phyloP scores from a whole-genome alignment of 2,113 vertebrate species.

The Notarius lentiginosus region DNA sequence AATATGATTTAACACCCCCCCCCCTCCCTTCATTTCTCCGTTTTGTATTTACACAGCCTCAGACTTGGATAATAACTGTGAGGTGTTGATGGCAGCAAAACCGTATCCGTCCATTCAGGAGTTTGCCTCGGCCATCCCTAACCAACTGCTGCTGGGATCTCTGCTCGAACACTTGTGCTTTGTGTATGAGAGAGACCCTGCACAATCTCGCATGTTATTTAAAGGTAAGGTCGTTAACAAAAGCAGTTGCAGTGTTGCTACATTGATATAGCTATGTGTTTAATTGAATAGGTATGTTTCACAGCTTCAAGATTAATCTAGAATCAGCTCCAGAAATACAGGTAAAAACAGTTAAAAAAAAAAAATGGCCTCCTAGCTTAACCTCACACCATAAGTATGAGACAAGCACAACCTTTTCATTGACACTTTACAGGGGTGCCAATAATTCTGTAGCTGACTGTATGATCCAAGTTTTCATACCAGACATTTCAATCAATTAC shows the following conservation, averaged over 20 bases:
- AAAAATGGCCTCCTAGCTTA: background rate
- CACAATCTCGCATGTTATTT: conserved; percentile 83
- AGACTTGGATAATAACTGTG: conserved; percentile 76
- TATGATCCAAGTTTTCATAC: background rate
- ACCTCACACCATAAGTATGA: background rate
- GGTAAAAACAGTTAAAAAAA: background rate
- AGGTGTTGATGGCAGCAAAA: conserved; percentile 72
- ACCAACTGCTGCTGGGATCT: conserved; percentile 90
- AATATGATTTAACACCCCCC: background rate
- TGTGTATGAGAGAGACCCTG: conserved; percentile 83
- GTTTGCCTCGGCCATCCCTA: conserved; percentile 87
- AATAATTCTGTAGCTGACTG: background rate
- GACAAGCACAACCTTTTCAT: background rate
- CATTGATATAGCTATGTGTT: background rate
- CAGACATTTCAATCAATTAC: background rate
- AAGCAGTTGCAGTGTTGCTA: background rate
- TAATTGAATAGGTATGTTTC: background rate
- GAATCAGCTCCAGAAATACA: background rate
- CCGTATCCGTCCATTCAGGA: conserved; percentile 73
- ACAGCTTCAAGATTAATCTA: background rate
- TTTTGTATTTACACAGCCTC: conserved; percentile 74
- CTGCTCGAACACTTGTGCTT: conserved; percentile 92
- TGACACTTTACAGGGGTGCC: background rate
- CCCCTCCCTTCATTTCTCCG: background rate
- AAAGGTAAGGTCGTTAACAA: conserved; percentile 74